A percentile compares a stretch with the other conserved stretches of the same genome.
Conservation (phyloP, 2,888 invertebrate species). For the Bhutanitis thaidina region DNA sequence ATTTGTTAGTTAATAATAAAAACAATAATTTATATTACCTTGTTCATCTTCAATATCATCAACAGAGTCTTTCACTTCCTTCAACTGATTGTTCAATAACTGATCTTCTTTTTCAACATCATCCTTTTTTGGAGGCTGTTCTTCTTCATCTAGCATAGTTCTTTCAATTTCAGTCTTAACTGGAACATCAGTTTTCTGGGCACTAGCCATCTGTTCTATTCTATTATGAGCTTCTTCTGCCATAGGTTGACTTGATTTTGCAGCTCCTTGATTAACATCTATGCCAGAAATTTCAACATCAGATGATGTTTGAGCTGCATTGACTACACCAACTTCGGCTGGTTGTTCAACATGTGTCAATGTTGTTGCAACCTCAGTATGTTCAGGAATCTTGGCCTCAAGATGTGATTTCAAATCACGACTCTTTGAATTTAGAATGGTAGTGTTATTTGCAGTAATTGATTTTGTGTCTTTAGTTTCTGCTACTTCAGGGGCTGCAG, state of each 20-base stretch:
- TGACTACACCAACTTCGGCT: not conserved
- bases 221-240: not conserved
- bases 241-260: not conserved
- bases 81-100: constrained; percentile 21
- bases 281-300: not conserved
- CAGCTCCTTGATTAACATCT: not conserved
- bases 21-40: constrained; percentile 12
- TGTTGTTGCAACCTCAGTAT: constrained; percentile 1
- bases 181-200: constrained; percentile 11
- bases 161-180: constrained; percentile 20
- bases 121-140: constrained; percentile 23
- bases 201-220: not conserved
- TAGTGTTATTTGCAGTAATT: constrained; percentile 7
- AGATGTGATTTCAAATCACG: not conserved
- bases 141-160: constrained; percentile 20
- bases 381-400: constrained; percentile 3
- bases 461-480: constrained; percentile 6
- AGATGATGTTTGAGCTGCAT: not conserved
- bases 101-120: constrained; percentile 23
- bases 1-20: too few relatives aligned
- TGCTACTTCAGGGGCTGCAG: not conserved
- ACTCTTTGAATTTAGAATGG: constrained; percentile 5
- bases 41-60: constrained; percentile 27
- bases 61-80: constrained; percentile 29
- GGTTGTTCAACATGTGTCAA: constrained; percentile 1